Base-by-base conservation (phyloP, 1,140 invertebrate species). In the Psilanteris sp. region DNA sequence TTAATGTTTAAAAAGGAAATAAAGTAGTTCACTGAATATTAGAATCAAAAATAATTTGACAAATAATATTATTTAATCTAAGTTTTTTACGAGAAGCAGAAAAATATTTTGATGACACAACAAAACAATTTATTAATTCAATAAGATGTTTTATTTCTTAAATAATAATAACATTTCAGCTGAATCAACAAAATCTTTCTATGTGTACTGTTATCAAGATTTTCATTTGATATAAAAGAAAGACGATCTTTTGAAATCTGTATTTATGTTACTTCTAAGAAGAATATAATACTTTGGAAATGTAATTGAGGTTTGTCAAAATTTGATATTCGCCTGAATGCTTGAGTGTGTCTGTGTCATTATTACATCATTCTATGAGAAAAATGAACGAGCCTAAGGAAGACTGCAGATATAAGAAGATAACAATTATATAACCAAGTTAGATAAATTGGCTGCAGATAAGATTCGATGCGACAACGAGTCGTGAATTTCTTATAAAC, bases 401-500 rank as follows among this genome's bases (percentile, higher is more conserved):
- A 52, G 32, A 72, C 41, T 48, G 26, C 14, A 11, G 57, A 59
- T 46, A 43, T 62, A 55, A 54, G 48, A 55, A 55, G 62, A 75
- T 64, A 75, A 67, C 62, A 75, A 75, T 75, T 68, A 75, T 70
- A 64, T 75, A 75, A 75, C 62, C 50, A 39, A 68, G 72, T 75
- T 75, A 75, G 72, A 64, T 57, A 75, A 75, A 75, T 75, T 75
- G 72, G 72, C 57, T 70, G 31, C 41, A 68, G 64, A 75, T 75
- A 75, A 68, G 72, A 64, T 75, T 70, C 64, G 72, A 75, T 75
- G 72, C 50, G 72, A 75, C 72, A 67, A 75, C 72, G 72, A 75
- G 48, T 64, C 72, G 50, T 75, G 72, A 68, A 75, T 75, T 75
- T 75, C 72, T 75, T 75, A 75, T 75, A 75, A 75, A 75, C 64